These are phyloP conservation scores for Labrus mixtus DNA, from an alignment of 2,113 vertebrate species.

Conservation along the genomic window DNA sequence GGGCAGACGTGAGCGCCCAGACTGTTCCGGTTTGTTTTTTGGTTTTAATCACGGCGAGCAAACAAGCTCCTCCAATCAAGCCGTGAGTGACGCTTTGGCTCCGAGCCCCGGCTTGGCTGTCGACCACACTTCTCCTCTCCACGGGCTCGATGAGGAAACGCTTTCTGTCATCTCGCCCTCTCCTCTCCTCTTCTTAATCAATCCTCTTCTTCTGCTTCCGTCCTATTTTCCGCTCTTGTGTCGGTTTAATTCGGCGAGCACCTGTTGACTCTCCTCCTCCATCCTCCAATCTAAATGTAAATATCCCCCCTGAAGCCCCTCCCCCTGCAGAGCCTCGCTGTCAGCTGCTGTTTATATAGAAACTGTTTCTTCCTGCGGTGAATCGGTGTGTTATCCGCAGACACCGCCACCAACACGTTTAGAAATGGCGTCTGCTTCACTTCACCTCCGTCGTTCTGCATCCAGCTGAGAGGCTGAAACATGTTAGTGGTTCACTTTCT, in stretches of 20 bases:
- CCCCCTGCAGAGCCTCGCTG: conserved; percentile 5
- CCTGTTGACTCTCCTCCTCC: conserved; percentile 68
- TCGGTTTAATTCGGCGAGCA: conserved; percentile 48
- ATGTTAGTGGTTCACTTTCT: neutral
- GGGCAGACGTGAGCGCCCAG: conserved; percentile 48
- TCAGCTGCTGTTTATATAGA: conserved; percentile 33
- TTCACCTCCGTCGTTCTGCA: neutral
- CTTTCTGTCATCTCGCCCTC: conserved; percentile 43
- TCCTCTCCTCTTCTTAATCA: conserved; percentile 49
- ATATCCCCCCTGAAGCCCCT: conserved; percentile 44
- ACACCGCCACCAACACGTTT: neutral
- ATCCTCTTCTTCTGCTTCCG: conserved; percentile 26
- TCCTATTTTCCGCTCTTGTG: conserved; percentile 59
- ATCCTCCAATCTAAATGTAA: conserved; percentile 79
- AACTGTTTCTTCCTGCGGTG: conserved; percentile 11
- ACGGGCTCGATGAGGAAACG: conserved; percentile 55
- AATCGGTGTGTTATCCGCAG: conserved; percentile 43
- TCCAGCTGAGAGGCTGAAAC: neutral
- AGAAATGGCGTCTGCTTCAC: conserved; percentile 11
- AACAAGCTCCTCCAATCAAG: conserved; percentile 58
- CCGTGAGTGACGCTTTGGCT: conserved; percentile 56
- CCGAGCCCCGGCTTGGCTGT: conserved; percentile 53
- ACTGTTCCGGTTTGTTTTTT: conserved; percentile 47
- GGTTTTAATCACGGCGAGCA: conserved; percentile 47
- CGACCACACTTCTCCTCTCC: conserved; percentile 53